Evolutionary conservation across 2,888 invertebrate species (phyloP).

Genomic region (Tinea semifulvella): DNA sequence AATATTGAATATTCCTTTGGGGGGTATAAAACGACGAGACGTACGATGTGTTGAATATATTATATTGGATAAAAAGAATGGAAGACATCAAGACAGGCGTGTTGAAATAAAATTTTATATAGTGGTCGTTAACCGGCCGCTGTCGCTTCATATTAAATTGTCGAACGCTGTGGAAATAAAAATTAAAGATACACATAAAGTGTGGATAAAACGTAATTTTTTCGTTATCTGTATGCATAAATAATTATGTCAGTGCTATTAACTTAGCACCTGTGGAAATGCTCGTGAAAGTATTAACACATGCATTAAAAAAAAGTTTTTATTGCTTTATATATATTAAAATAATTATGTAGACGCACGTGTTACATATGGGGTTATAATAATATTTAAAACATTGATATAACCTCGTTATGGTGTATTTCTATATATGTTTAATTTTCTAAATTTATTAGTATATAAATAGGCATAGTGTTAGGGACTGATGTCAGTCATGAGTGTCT

Average conservation of each 20-base stretch:
- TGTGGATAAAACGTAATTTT: slow-evolving; percentile 20
- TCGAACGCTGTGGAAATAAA: slow-evolving; percentile 52
- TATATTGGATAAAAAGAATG: slow-evolving; percentile 34
- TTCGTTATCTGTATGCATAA: slow-evolving; percentile 1
- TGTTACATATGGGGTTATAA: too few relatives aligned
- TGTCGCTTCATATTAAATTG: slow-evolving; percentile 58
- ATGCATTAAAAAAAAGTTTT: too few relatives aligned
- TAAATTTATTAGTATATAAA: too few relatives aligned
- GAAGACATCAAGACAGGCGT: slow-evolving; percentile 29
- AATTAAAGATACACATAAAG: slow-evolving; percentile 64
- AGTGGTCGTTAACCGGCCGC: slow-evolving; percentile 59
- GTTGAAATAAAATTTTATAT: slow-evolving; percentile 64
- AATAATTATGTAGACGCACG: too few relatives aligned
- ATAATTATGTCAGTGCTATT: slow-evolving; percentile 10
- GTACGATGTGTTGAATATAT: slow-evolving; percentile 49
- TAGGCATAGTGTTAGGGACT: too few relatives aligned
- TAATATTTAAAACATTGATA: too few relatives aligned
- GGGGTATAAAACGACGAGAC: slow-evolving; percentile 42
- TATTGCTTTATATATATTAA: too few relatives aligned
- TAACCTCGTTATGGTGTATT: too few relatives aligned
- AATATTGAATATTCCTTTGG: neutral
- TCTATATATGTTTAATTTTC: too few relatives aligned
- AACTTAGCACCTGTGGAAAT: too few relatives aligned
- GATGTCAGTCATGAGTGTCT: too few relatives aligned
- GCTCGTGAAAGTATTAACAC: too few relatives aligned